Evolutionary conservation across 2,888 invertebrate species (phyloP).

Genomic region (Leptarthrus brevirostris): DNA sequence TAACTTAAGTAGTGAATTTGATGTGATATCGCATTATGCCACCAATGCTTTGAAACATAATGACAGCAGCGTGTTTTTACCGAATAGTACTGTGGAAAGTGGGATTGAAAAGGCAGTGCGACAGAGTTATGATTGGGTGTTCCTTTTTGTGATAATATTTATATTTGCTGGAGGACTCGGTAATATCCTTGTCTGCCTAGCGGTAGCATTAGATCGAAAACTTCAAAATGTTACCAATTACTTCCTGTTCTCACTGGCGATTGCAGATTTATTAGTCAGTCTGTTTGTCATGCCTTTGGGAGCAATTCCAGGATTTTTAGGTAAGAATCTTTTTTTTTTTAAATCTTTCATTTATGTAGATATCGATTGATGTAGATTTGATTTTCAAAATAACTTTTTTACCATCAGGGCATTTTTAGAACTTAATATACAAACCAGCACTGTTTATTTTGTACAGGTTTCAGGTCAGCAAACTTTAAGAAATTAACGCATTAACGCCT

Average conservation of each 20-base stretch:
- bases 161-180: constrained; percentile 90
- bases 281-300: constrained; percentile 96
- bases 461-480: too few species aligned
- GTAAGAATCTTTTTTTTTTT: constrained; percentile 71
- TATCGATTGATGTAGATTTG: too few species aligned
- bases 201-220: constrained; percentile 88
- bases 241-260: constrained; percentile 91
- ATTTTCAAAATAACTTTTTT: too few species aligned
- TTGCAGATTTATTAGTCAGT: constrained; percentile 93
- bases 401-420: too few species aligned
- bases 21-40: constrained; percentile 40
- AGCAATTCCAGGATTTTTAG: constrained; percentile 91
- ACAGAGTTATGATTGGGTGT: constrained; percentile 79
- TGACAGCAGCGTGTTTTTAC: constrained; percentile 10
- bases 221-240: constrained; percentile 97
- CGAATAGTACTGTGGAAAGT: background rate
- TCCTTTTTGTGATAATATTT: constrained; percentile 84
- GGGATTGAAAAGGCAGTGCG: constrained; percentile 2
- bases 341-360: too few species aligned
- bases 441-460: too few species aligned
- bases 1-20: constrained; percentile 48
- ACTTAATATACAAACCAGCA: too few species aligned
- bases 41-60: background rate
- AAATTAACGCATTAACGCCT: too few species aligned
- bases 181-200: constrained; percentile 92